Evolutionary conservation across 2,888 invertebrate genomes (phyloP), one percentile per base, ranked within the genome.

Genomic region (Eubasilissa splendida): DNA sequence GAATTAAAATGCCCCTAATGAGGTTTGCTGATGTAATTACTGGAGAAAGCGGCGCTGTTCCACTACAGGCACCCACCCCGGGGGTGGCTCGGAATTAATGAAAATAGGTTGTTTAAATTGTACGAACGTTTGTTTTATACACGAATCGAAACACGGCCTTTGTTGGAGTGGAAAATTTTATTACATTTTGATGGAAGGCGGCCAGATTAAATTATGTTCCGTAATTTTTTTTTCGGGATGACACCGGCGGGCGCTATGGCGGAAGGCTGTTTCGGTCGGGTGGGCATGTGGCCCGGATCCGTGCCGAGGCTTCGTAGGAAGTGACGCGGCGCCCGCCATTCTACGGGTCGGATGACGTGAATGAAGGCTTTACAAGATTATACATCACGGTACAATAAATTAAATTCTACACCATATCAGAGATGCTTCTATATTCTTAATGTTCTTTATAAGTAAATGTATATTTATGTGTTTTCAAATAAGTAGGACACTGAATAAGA

Each of bases 1-100:
- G 80, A 83, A 83, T 83, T 83, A 83, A 83, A 83, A 83, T 80
- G 60, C 80, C 82, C 79, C 80, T 83, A 83, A 83, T 80, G 82
- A 83, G 82, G 82, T 83, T 83, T 80, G 83, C 82, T 76, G 73
- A 80, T 79, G 79, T 79, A 79, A 79, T 79, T 79, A 74, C 79
- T 74, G 56, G 59, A 63, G 73, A 65, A 73, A 79, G 71, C 79
- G 54, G 31, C 79, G 60, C 53, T 79, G 71, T 56, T 73, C 71
- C 52, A 70, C 54, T 56, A 52, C 60, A 68, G 12, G 58, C 63
- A 4, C 54, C 0, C 42, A 56, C 76, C 76, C 54, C 58, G 9
- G 22, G 14, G 9, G 50, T 42, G 22, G 53, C 71, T 54, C 60
- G 71, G 65, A 76, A 71, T 80, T 80, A 80, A 80, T 80, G 80